These are phyloP conservation scores for Mionectes macconnelli DNA, from an alignment of 2,113 vertebrate species.

Conservation along the genomic window DNA sequence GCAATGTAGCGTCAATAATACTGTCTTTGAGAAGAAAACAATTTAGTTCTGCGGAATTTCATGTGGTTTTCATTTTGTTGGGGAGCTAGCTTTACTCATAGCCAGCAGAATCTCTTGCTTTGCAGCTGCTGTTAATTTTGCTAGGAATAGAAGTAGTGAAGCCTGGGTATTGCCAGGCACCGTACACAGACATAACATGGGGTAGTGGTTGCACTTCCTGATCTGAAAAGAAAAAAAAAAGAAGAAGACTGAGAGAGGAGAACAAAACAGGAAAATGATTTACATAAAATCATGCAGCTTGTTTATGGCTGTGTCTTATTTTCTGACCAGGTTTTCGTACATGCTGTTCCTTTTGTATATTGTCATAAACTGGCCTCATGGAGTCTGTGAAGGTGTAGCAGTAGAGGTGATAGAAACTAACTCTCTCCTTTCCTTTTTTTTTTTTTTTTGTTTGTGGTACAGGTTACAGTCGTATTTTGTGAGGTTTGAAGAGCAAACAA, in stretches of 20 bases:
- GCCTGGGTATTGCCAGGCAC: not conserved
- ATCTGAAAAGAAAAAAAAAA: not conserved
- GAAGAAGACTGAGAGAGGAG: not conserved
- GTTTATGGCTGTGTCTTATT: not conserved
- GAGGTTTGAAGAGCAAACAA: constrained; percentile 4
- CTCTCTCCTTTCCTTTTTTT: not conserved
- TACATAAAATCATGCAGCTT: not conserved
- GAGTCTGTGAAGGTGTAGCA: not conserved
- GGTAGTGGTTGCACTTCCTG: not conserved
- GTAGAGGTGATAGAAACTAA: not conserved
- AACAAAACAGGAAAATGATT: not conserved
- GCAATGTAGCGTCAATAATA: rapidly evolving
- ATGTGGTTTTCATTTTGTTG: not conserved
- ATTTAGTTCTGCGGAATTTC: not conserved
- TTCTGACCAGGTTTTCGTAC: not conserved
- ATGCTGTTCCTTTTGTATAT: not conserved
- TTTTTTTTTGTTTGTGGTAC: not conserved
- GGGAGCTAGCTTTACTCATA: not conserved
- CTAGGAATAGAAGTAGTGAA: not conserved
- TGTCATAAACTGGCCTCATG: not conserved
- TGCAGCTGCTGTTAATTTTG: not conserved
- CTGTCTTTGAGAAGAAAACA: not conserved
- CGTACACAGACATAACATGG: not conserved
- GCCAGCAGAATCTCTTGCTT: not conserved
- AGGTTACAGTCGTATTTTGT: not conserved